Conservation (phyloP, 2,113 vertebrate species). For the Lanius ludovicianus region DNA sequence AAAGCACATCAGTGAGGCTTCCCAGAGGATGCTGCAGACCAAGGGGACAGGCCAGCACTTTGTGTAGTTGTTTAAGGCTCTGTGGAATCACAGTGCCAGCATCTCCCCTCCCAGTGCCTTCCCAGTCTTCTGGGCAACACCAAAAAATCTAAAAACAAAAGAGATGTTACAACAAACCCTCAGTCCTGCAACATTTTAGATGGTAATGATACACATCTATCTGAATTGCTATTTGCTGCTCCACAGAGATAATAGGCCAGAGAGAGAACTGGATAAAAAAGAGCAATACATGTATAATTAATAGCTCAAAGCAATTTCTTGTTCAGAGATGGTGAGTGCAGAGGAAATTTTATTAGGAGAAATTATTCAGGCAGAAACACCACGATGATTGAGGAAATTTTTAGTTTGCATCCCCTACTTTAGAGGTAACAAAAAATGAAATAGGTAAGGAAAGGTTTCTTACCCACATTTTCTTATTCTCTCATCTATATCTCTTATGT, state of each 20-base stretch:
- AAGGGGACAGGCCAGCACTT: not conserved
- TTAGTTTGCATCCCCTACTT: not conserved
- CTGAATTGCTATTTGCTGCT: not conserved
- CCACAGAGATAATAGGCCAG: not conserved
- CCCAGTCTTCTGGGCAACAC: not conserved
- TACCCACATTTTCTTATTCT: not conserved
- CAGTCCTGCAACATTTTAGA: not conserved
- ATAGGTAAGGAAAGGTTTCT: not conserved
- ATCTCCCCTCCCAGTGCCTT: not conserved
- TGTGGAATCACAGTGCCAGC: not conserved
- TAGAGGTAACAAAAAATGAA: not conserved
- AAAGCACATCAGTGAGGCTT: not conserved
- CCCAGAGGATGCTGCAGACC: not conserved
- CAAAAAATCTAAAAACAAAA: not conserved
- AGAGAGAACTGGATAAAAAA: not conserved
- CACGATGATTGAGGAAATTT: not conserved
- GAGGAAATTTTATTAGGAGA: not conserved
- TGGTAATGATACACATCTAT: not conserved
- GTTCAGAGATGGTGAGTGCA: not conserved
- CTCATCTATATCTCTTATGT: not conserved
- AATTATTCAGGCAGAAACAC: not conserved
- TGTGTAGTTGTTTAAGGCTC: not conserved
- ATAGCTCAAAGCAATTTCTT: conserved; percentile 15
- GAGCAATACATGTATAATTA: not conserved
- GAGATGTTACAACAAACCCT: not conserved